These are phyloP conservation scores for Alentia gelatinosa DNA, from an alignment of 2,888 invertebrate genomes.

Conservation along the genomic window DNA sequence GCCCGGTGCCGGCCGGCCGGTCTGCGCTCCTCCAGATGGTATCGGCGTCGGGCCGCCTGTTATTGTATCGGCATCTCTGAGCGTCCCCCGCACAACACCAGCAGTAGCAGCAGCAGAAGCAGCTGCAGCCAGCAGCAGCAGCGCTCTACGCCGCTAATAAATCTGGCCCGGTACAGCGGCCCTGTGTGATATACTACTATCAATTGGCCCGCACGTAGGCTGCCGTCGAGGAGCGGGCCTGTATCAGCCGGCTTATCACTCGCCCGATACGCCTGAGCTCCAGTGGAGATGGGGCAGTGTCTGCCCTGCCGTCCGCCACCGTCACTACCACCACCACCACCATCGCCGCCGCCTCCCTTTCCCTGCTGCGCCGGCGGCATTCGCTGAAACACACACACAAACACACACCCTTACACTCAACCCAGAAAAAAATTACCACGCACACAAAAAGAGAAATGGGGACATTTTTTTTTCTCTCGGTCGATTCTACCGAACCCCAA, in stretches of 20 bases:
- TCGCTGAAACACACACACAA: not conserved
- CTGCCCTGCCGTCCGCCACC: not conserved
- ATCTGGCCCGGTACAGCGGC: not conserved
- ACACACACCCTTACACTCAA: no score
- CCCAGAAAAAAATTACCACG: not conserved
- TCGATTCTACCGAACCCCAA: not conserved
- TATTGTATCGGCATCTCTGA: not conserved
- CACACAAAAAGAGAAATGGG: no score
- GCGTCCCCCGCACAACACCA: not conserved
- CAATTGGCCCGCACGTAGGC: slow-evolving; percentile 28
- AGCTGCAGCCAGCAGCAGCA: not conserved
- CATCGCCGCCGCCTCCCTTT: not conserved
- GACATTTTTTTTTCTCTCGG: no score
- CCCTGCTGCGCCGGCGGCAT: no score
- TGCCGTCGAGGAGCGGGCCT: not conserved
- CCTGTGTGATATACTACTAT: slow-evolving; percentile 37
- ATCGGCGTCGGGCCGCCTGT: not conserved
- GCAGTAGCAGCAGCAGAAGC: not conserved
- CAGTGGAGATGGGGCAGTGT: not conserved
- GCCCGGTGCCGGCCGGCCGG: not conserved
- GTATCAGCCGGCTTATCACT: not conserved
- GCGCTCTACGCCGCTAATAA: not conserved
- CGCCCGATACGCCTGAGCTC: not conserved
- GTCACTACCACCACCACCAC: not conserved
- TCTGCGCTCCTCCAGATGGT: not conserved